Evolutionary conservation across 1,140 invertebrate species (phyloP).

Genomic region (Bactericera cockerelli): DNA sequence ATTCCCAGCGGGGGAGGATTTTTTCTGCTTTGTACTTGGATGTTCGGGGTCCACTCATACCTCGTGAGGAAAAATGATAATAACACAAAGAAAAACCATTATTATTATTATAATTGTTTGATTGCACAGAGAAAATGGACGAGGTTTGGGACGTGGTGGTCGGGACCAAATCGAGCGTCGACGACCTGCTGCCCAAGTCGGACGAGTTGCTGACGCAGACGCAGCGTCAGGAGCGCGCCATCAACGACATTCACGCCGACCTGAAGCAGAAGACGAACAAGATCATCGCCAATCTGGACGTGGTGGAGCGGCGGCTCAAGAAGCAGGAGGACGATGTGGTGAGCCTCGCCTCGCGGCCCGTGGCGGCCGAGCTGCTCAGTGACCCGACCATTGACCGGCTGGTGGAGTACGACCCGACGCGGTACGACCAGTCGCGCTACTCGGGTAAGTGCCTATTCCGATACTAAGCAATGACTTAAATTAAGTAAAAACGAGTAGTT

Average conservation of each 20-base stretch:
- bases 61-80: no score
- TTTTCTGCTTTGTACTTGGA: no score
- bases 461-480: no score
- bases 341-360: conserved; percentile 46
- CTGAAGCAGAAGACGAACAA: conserved; percentile 63
- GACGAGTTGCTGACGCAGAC: conserved; percentile 70
- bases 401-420: conserved; percentile 49
- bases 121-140: conserved; percentile 58
- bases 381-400: conserved; percentile 60
- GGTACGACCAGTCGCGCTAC: background rate
- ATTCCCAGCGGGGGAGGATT: no score
- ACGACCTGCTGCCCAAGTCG: conserved; percentile 67
- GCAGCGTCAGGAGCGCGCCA: conserved; percentile 68
- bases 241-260: conserved; percentile 72
- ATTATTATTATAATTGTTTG: no score
- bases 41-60: no score
- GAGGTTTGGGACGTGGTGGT: conserved; percentile 77
- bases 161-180: conserved; percentile 68
- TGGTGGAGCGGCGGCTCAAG: conserved; percentile 64
- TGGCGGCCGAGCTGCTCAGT: conserved; percentile 49
- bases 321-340: conserved; percentile 65
- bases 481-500: no score
- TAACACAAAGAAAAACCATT: no score
- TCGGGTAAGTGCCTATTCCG: conserved; percentile 4
- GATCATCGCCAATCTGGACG: conserved; percentile 71